These are phyloP conservation scores for Scotopteryx bipunctaria DNA, from an alignment of 2,888 invertebrate genomes.

Conservation along the genomic window DNA sequence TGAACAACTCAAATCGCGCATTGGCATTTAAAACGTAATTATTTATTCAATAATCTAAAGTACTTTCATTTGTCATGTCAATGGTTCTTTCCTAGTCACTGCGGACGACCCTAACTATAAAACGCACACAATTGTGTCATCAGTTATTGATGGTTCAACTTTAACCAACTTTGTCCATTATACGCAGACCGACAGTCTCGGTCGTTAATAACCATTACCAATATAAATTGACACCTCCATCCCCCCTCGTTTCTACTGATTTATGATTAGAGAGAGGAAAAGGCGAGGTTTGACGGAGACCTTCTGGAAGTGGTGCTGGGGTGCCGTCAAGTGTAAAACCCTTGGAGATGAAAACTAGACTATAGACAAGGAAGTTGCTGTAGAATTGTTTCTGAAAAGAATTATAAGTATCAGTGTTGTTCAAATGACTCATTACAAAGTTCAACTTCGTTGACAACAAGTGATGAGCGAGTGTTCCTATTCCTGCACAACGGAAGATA, in stretches of 20 bases:
- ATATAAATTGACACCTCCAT: constrained; percentile 46
- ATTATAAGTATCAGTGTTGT: no score
- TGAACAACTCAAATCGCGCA: no score
- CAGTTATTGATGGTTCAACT: constrained; percentile 72
- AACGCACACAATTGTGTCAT: constrained; percentile 56
- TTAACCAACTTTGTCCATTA: constrained; percentile 68
- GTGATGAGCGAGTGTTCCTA: no score
- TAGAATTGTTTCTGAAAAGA: no score
- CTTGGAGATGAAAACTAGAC: constrained; percentile 5
- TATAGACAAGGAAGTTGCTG: not conserved
- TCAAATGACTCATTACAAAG: no score
- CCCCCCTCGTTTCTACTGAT: constrained; percentile 30
- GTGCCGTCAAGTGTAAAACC: constrained; percentile 44
- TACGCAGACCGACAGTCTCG: constrained; percentile 57
- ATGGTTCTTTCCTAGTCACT: constrained; percentile 1
- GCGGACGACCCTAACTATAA: constrained; percentile 29
- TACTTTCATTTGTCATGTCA: not conserved
- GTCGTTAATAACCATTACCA: constrained; percentile 63
- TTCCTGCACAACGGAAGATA: no score
- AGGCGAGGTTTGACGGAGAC: constrained; percentile 33
- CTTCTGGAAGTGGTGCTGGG: constrained; percentile 45
- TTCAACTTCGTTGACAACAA: no score
- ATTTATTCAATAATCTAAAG: not conserved
- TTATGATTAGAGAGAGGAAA: constrained; percentile 33
- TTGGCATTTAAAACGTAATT: not conserved